Percentiles rank a stretch among this genome's conserved stretches.
These are phyloP conservation scores for Mellilla xanthometata DNA, from an alignment of 2,888 invertebrate species.

Conservation along the genomic window DNA sequence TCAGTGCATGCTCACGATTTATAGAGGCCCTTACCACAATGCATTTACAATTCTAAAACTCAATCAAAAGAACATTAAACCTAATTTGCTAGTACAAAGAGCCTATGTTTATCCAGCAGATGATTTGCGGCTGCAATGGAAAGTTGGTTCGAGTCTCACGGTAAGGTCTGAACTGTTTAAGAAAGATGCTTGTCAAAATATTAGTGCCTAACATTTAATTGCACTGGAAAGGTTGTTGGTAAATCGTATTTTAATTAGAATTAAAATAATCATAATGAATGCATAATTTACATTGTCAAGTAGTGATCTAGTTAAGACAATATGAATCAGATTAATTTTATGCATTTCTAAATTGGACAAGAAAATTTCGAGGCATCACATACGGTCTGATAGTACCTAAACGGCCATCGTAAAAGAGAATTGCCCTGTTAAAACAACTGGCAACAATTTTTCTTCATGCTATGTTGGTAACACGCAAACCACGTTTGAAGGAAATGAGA, in stretches of 20 bases:
- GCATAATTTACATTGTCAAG: no score
- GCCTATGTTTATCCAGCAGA: conserved; percentile 37
- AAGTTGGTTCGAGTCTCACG: conserved; percentile 39
- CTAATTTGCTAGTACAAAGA: conserved; percentile 35
- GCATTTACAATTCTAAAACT: conserved; percentile 41
- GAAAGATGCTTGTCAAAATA: conserved; percentile 65
- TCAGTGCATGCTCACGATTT: conserved; percentile 71
- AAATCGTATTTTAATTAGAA: background rate
- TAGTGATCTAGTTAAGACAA: no score
- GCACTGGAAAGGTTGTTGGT: background rate
- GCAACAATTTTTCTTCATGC: conserved; percentile 55
- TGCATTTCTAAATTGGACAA: no score
- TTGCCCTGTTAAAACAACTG: conserved; percentile 59
- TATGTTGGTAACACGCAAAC: conserved; percentile 52
- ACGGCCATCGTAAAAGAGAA: conserved; percentile 54
- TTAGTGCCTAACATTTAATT: conserved; percentile 36
- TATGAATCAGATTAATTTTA: no score
- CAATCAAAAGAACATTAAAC: conserved; percentile 39
- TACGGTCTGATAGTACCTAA: conserved; percentile 10
- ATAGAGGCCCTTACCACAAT: conserved; percentile 52
- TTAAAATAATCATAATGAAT: no score
- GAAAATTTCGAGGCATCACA: conserved; percentile 43
- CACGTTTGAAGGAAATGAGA: conserved; percentile 33
- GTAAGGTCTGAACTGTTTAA: conserved; percentile 64
- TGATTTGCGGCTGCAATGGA: conserved; percentile 28